Evolutionary conservation across 2,113 vertebrate genomes (phyloP), one percentile per base, ranked within the genome.

Genomic region (Aegithalos caudatus): DNA sequence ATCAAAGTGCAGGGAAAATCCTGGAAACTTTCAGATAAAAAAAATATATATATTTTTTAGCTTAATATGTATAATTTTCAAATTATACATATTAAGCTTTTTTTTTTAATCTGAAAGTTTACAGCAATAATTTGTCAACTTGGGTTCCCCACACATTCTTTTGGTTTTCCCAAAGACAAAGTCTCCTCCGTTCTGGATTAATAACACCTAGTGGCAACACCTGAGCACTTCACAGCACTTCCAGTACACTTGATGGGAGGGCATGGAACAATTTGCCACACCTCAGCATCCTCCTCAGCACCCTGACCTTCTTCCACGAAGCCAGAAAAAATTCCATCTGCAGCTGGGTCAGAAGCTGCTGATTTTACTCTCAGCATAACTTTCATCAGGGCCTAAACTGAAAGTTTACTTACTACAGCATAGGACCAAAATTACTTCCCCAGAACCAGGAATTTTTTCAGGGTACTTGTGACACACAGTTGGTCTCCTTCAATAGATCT

Each of bases 221-320:
- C 22, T 1, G 3, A 66, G 72, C 13, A n/a, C 16, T 45, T 76
- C 51, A 44, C 24, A 70, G 28, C 18, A 13, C 9, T 31, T 27
- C 35, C 17, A 25, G 33, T 10, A 31, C 23, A 18, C 24, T 37
- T 1, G 0, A 9, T 31, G 11, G n/a, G 14, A 72, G 16, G 7
- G 5, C 47, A 33, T 6, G 5, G 14, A 89, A 66, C 18, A 64
- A 45, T 67, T 57, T 76, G 6, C 42, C 16, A 3, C 7, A 45
- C 12, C 28, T 51, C 10, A n/a, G 10, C 16, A n/a, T 44, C 28
- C 35, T 53, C n/a, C 38, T 73, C 19, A 48, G n/a, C 1, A 1
- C 8, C 13, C 21, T 44, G 15, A 7, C 18, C 23, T 67, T n/a
- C 48, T 72, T 74, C 53, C 27, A 37, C 5, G 23, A 16, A 61